Base-by-base conservation (phyloP, 2,113 vertebrate species). In the Rynchops niger region DNA sequence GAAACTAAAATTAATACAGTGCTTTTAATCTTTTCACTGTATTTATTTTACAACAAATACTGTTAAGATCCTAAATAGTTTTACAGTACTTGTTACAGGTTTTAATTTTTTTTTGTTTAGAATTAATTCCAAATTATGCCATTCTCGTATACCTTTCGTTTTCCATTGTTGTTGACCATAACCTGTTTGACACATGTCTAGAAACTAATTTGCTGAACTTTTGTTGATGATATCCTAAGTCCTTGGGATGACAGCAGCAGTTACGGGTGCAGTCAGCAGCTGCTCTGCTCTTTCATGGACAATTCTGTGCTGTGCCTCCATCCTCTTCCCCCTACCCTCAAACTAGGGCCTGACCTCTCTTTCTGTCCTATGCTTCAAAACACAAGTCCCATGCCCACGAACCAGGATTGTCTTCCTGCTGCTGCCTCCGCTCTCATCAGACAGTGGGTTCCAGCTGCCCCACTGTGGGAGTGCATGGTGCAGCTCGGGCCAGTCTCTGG, bases 391-490 rank as follows among this genome's bases (percentile, higher is more conserved):
- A 3, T 2, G 36, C 8, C 21, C n/a, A 17, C 5, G 9, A 8
- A 13, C 38, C 36, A 22, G 79, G 67, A 20, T 9, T 6, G 19
- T 23, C 18, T 53, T 36, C 26, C 49, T 18, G 25, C 45, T 38
- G 12, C 13, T 45, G 66, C 14, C 40, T 36, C 19, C 1, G 7
- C n/a, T 32, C 25, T 17, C 17, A 2, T 9, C 22, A n/a, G 22
- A 52, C 47, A 21, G 47, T 6, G 14, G 61, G 23, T 50, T 19
- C 40, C 65, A 42, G 40, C 40, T 62, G 40, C 61, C n/a, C 5
- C 9, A 6, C 4, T 9, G 53, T 16, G 21, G 34, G 34, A 59
- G 36, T 3, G 0, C 20, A 5, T 43, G 3, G 10, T 1, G 0
- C 12, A 27, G 49, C 56, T 47, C 6, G 0, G 82, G 18, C 15